Conservation (phyloP, 1,140 invertebrate genomes). For the Lucilia sericata region DNA sequence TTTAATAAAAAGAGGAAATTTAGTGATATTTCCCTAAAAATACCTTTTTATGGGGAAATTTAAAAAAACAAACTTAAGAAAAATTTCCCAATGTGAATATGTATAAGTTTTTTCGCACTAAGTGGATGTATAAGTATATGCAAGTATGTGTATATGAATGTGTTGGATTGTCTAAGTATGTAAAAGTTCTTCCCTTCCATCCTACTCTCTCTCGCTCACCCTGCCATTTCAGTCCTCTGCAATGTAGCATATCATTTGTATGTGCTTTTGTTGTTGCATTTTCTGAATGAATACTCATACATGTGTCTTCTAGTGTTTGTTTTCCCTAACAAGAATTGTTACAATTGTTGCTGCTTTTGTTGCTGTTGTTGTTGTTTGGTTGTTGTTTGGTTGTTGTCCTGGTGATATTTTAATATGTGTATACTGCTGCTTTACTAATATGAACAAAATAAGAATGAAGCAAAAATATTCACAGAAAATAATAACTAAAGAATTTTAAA, state of each 20-base stretch:
- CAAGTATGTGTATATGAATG: neutral
- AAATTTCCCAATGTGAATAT: too few species aligned
- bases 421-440: neutral
- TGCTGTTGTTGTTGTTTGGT: too few species aligned
- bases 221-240: neutral
- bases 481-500: neutral
- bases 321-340: neutral
- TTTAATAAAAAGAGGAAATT: too few species aligned
- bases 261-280: neutral
- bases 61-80: too few species aligned
- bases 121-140: neutral
- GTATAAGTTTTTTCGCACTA: too few species aligned
- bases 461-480: neutral
- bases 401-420: constrained; percentile 34
- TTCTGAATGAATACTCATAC: neutral
- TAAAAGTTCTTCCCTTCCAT: neutral
- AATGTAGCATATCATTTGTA: too few species aligned
- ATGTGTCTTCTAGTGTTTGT: neutral
- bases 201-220: neutral
- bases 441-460: neutral
- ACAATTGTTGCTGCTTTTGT: too few species aligned
- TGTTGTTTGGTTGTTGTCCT: constrained; percentile 19
- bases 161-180: constrained; percentile 26
- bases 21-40: too few species aligned
- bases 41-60: too few species aligned